These are phyloP conservation scores for Hypsopygia costalis DNA, from an alignment of 2,888 invertebrate genomes.

Conservation along the genomic window DNA sequence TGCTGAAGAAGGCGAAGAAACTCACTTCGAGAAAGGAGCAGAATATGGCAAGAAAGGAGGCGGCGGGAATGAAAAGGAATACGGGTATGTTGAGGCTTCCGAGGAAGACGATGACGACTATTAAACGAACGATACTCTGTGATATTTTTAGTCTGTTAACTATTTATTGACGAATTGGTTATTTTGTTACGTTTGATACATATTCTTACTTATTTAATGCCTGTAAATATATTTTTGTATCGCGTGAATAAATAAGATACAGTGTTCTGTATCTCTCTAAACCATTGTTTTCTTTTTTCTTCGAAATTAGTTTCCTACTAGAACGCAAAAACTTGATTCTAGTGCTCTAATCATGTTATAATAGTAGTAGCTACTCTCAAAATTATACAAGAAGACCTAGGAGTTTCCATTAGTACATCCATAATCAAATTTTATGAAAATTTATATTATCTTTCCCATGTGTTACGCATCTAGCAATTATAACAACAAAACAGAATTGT, in stretches of 20 bases:
- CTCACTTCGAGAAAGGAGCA: slow-evolving; percentile 74
- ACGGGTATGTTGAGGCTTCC: slow-evolving; percentile 59
- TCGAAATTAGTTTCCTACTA: too few relatives aligned
- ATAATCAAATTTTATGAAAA: too few relatives aligned
- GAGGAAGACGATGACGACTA: slow-evolving; percentile 46
- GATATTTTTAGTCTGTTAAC: slow-evolving; percentile 44
- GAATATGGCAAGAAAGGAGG: slow-evolving; percentile 79
- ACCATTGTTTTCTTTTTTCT: too few relatives aligned
- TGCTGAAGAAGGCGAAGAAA: slow-evolving; percentile 78
- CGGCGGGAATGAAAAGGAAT: slow-evolving; percentile 64
- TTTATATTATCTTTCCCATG: too few relatives aligned
- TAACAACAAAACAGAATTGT: too few relatives aligned
- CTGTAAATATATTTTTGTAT: slow-evolving; percentile 57
- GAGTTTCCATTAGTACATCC: too few relatives aligned
- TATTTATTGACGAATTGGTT: slow-evolving; percentile 29
- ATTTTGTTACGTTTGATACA: slow-evolving; percentile 70
- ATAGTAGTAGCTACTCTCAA: too few relatives aligned
- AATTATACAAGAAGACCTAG: too few relatives aligned
- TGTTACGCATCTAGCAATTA: too few relatives aligned
- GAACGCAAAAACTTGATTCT: too few relatives aligned
- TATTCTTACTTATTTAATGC: slow-evolving; percentile 24
- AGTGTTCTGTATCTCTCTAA: background rate
- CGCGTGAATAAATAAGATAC: slow-evolving; percentile 3
- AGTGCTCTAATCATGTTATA: too few relatives aligned
- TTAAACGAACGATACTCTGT: slow-evolving; percentile 24